A percentile compares a stretch with the other conserved stretches of the same genome.
Conservation (phyloP, 2,113 vertebrate genomes). For the Chlamydotis undulata region DNA sequence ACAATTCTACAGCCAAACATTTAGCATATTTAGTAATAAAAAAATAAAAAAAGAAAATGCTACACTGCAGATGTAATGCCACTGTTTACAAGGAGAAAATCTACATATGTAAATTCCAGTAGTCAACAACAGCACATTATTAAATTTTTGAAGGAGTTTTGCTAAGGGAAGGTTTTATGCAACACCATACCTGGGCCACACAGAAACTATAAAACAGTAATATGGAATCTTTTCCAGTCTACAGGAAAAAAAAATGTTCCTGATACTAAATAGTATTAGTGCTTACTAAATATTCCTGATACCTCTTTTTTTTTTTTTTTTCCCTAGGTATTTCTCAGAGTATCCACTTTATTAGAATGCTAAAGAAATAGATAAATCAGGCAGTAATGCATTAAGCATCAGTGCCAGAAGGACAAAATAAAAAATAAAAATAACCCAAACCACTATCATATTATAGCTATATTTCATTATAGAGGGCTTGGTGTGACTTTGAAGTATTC, state of each 20-base stretch:
- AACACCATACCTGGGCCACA: not conserved
- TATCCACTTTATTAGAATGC: not conserved
- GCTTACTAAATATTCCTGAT: not conserved
- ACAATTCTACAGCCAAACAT: not conserved
- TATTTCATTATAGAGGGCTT: not conserved
- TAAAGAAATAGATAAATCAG: not conserved
- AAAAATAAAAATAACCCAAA: not conserved
- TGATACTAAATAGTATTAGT: not conserved
- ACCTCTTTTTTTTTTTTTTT: not conserved
- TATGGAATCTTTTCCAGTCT: not conserved
- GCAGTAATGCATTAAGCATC: not conserved
- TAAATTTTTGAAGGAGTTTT: not conserved
- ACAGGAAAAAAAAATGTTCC: not conserved
- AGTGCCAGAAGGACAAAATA: not conserved
- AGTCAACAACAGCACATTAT: not conserved
- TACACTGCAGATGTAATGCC: rapidly evolving
- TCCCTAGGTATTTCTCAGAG: not conserved
- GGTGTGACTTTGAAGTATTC: not conserved
- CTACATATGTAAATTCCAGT: not conserved
- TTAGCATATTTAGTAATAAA: not conserved
- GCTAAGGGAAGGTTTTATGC: not conserved
- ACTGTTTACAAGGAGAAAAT: not conserved
- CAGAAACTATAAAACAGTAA: not conserved
- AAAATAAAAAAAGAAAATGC: not conserved
- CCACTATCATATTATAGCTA: not conserved